Percentiles rank a stretch among this genome's conserved stretches.
phyloP scores from a whole-genome alignment of 2,888 invertebrate species.

The Scaptomyza flava region DNA sequence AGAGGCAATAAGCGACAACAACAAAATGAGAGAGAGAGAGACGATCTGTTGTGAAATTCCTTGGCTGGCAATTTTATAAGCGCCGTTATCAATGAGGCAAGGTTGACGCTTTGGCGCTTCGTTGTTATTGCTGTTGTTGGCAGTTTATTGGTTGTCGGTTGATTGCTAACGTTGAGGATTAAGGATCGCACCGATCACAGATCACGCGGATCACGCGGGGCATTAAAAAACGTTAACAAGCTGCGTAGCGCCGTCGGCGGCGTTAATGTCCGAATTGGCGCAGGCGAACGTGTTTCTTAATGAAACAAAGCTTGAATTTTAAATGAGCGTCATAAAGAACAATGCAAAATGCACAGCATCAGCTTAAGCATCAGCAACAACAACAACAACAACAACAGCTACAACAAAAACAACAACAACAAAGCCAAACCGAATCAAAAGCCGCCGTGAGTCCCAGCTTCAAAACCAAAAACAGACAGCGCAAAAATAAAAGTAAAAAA shows the following conservation, averaged over 20 bases:
- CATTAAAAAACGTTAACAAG: conserved; percentile 75
- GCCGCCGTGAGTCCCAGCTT: conserved; percentile 36
- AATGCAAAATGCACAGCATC: conserved; percentile 68
- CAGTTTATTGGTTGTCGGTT: conserved; percentile 42
- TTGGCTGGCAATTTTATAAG: conserved; percentile 22
- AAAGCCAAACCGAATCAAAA: conserved; percentile 57
- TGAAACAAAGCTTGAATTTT: conserved; percentile 82
- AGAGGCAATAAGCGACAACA: not conserved
- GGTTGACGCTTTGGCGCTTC: conserved; percentile 41
- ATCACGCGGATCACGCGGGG: conserved; percentile 22
- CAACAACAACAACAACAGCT: conserved; percentile 56
- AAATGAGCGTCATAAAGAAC: conserved; percentile 82
- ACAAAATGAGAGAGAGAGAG: not conserved
- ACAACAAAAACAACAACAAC: conserved; percentile 51
- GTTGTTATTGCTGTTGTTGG: conserved; percentile 12
- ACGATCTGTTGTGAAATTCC: conserved; percentile 13
- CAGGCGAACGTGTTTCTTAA: conserved; percentile 77
- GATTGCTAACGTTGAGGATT: conserved; percentile 45
- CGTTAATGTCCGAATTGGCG: conserved; percentile 76
- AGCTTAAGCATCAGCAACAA: conserved; percentile 41
- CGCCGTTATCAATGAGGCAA: conserved; percentile 36
- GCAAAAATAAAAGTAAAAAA: conserved; percentile 1
- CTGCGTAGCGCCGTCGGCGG: conserved; percentile 78
- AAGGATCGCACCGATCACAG: conserved; percentile 26
- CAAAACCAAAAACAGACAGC: conserved; percentile 12